These are phyloP conservation scores for Chloropsis cyanopogon DNA, from an alignment of 2,113 vertebrate species.

Conservation along the genomic window DNA sequence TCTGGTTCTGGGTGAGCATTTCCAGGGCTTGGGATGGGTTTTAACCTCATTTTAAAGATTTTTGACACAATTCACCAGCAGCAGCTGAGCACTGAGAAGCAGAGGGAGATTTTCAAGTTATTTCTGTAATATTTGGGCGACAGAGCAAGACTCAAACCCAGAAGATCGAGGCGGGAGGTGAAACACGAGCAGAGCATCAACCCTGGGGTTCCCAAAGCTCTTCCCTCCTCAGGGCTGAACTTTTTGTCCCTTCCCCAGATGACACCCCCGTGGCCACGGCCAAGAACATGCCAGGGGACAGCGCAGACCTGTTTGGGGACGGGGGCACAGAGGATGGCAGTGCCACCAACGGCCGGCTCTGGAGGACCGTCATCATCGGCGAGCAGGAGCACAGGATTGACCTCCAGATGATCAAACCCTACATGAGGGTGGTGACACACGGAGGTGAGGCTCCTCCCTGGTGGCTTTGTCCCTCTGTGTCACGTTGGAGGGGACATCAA, in stretches of 20 bases:
- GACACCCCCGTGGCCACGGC: slow-evolving; percentile 91
- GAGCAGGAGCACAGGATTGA: slow-evolving; percentile 97
- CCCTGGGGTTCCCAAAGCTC: background rate
- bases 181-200: background rate
- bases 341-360: slow-evolving; percentile 82
- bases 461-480: background rate
- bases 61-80: background rate
- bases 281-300: slow-evolving; percentile 84
- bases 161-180: no score
- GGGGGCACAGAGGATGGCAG: slow-evolving; percentile 69
- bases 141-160: no score
- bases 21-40: background rate
- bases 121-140: background rate
- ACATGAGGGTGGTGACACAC: slow-evolving; percentile 93
- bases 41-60: background rate
- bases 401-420: slow-evolving; percentile 95
- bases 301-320: slow-evolving; percentile 76
- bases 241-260: slow-evolving; percentile 68
- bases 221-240: background rate
- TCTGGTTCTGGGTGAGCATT: accelerated
- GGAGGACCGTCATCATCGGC: slow-evolving; percentile 93
- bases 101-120: background rate
- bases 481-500: background rate
- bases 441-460: slow-evolving; percentile 78
- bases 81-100: background rate